Evolutionary conservation across 2,113 vertebrate species (phyloP).

Genomic region (Ramphastos sulfuratus): DNA sequence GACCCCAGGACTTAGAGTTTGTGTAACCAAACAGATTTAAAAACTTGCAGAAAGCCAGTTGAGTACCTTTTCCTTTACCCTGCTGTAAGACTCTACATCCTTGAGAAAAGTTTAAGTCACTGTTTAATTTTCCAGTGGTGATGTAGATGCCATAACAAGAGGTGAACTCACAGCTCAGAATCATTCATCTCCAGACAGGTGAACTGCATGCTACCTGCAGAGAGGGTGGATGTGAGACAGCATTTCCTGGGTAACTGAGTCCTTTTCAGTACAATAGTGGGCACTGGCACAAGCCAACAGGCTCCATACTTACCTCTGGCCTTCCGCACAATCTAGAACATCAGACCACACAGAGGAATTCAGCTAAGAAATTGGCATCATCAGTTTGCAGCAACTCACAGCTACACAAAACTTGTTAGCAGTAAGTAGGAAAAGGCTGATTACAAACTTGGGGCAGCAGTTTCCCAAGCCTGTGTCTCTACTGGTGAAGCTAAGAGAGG

Average conservation of each 20-base stretch:
- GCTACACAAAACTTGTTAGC: background rate
- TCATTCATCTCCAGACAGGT: background rate
- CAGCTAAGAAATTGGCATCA: constrained; percentile 34
- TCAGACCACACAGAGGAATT: constrained; percentile 35
- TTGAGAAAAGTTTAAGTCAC: constrained; percentile 26
- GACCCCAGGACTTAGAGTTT: background rate
- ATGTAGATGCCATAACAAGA: background rate
- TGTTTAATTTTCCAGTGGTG: background rate
- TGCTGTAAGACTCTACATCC: constrained; percentile 5
- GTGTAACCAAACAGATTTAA: background rate
- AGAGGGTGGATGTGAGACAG: constrained; percentile 27
- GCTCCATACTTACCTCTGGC: constrained; percentile 67
- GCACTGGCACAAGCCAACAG: constrained; percentile 54
- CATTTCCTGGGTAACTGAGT: background rate
- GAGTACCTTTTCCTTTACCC: background rate
- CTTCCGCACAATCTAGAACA: constrained; percentile 12
- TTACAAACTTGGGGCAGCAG: background rate
- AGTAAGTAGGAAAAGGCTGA: background rate
- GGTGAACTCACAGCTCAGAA: background rate
- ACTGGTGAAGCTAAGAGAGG: constrained; percentile 25
- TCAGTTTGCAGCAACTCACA: constrained; percentile 27
- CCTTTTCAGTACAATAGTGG: background rate
- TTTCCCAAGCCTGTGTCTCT: constrained; percentile 23
- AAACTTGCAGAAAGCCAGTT: background rate
- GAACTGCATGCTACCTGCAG: background rate